Evolutionary conservation across 2,113 vertebrate genomes (phyloP), one percentile per base, ranked within the genome.

Genomic region (Talpa occidentalis): DNA sequence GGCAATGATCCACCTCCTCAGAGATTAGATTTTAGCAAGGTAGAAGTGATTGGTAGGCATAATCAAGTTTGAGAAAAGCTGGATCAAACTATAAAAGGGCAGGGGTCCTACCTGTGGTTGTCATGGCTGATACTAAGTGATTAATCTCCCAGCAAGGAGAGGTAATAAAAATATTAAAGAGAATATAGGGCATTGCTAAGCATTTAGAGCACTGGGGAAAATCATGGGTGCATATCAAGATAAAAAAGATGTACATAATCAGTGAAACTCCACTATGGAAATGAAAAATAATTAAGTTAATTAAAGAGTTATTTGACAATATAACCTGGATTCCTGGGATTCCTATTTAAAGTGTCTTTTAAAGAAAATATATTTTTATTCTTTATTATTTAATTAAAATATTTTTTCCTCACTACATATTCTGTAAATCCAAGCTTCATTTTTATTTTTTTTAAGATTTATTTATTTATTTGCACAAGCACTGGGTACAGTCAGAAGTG

Each of bases 271-370:
- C 24, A 81, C 2, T 32, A 5, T 32, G 66, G 47, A 2, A 14
- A 79, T n/a, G 28, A 70, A 94, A 94, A 35, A 47, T 74, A 79
- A 28, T 81, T 91, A 83, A 6, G 73, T 84, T 44, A 90, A 81
- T 80, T 74, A 77, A 2, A 78, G 37, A 4, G 44, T 17, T 80
- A 7, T 59, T 91, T 88, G 35, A 87, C 16, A 78, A 40, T 60
- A 91, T 59, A 5, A 37, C 5, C 40, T 78, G n/a, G 87, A 85
- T 81, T 78, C 28, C 47, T 37, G 17, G 9, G 21, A 85, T 6
- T 77, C 24, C 76, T 44, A 86, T 82, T 78, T 90, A 86, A 93
- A 83, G 66, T 76, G 17, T 17, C 44, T 87, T 80, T 77, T 81
- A 80, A 79, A 82, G 19, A 87, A 94, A 90, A 77, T 0, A 40